These are phyloP conservation scores for Tympanuchus pallidicinctus DNA, from an alignment of 2,113 vertebrate species.

Conservation along the genomic window DNA sequence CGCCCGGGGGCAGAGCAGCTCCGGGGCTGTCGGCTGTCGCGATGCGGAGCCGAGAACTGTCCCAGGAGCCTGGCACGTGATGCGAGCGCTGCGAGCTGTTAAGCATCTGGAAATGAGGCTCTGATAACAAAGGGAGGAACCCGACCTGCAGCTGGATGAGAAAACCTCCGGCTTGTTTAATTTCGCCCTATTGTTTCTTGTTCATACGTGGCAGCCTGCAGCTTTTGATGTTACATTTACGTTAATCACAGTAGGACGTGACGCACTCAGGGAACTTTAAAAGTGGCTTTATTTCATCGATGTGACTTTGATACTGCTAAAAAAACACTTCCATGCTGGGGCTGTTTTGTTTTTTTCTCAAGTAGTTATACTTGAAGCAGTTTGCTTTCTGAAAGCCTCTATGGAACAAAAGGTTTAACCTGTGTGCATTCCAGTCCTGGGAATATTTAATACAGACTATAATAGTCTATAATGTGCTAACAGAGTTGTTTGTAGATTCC, in stretches of 20 bases:
- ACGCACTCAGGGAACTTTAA: not conserved
- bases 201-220: fast-evolving
- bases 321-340: not conserved
- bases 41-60: not conserved
- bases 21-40: too few species aligned
- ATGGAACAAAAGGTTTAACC: not conserved
- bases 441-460: not conserved
- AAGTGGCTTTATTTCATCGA: not conserved
- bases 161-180: fast-evolving
- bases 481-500: not conserved
- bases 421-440: not conserved
- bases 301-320: not conserved
- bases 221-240: fast-evolving
- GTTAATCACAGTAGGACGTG: fast-evolving
- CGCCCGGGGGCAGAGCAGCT: too few species aligned
- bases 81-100: fast-evolving
- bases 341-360: not conserved
- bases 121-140: fast-evolving
- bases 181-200: fast-evolving
- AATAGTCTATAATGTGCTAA: not conserved
- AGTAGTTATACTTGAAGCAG: not conserved
- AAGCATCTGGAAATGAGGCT: fast-evolving
- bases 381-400: not conserved
- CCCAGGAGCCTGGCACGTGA: fast-evolving
- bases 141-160: not conserved